Percentiles rank a stretch among this genome's conserved stretches.
These are phyloP conservation scores for Spodoptera littoralis DNA, from an alignment of 2,888 invertebrate species.

Conservation along the genomic window DNA sequence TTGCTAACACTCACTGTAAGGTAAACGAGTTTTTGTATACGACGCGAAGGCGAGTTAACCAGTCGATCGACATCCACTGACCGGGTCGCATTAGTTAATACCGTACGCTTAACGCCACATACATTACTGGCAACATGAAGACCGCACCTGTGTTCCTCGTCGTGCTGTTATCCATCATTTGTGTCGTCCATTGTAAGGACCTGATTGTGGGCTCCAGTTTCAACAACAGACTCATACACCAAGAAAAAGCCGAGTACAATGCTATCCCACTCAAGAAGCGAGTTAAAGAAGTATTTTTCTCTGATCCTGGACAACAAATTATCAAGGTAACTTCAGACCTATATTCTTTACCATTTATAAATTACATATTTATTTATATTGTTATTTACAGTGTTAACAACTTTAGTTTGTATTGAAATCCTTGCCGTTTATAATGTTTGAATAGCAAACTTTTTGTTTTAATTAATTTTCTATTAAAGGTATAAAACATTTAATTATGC, in stretches of 20 bases:
- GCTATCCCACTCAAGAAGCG: slow-evolving; percentile 83
- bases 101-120: slow-evolving; percentile 22
- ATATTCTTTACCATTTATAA: not conserved
- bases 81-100: slow-evolving; percentile 63
- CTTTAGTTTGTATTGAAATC: slow-evolving; percentile 3
- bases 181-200: slow-evolving; percentile 76
- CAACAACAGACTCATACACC: slow-evolving; percentile 78
- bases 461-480: slow-evolving; percentile 32
- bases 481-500: slow-evolving; percentile 23
- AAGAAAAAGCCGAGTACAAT: slow-evolving; percentile 82
- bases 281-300: slow-evolving; percentile 83
- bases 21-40: slow-evolving; percentile 56
- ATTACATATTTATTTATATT: slow-evolving; percentile 1
- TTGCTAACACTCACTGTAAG: slow-evolving; percentile 47
- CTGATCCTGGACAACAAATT: slow-evolving; percentile 82
- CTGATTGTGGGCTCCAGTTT: slow-evolving; percentile 83
- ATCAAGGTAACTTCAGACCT: slow-evolving; percentile 74
- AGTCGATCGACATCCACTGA: slow-evolving; percentile 69
- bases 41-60: slow-evolving; percentile 54
- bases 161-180: slow-evolving; percentile 72
- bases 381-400: slow-evolving; percentile 6
- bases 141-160: slow-evolving; percentile 69
- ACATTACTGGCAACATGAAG: slow-evolving; percentile 72
- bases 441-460: slow-evolving; percentile 7
- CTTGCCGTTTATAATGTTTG: not conserved